Base-by-base conservation (phyloP, 2,888 invertebrate genomes). In the Globia sparganii region DNA sequence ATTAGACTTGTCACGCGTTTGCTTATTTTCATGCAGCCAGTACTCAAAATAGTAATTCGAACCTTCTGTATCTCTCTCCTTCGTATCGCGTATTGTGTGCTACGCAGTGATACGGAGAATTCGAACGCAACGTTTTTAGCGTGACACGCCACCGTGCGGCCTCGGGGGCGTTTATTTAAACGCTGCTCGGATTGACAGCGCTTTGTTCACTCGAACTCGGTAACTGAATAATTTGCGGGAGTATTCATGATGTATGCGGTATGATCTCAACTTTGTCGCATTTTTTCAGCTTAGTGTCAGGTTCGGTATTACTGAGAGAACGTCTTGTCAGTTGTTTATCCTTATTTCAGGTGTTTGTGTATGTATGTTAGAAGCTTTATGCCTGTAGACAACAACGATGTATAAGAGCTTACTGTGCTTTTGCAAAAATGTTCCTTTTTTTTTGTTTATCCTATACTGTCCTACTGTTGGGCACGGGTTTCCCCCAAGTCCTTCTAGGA, bases 131-230 rank as follows among this genome's bases (percentile, higher is more conserved):
- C 82, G 81, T 86, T 87, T 88, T 86, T 83, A 88, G 75, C 80
- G 80, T 72, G 68, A 68, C 77, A 75, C 72, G 75, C 80, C 72
- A 69, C 71, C 72, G 40, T 56, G 66, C 61, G 77, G 74, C 77
- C 79, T 75, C 67, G 62, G 81, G 78, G 84, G 62, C 83, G 73
- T 89, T 85, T 89, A 78, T 88, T 84, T 82, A 82, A 89, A 68
- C 84, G 76, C 75, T 64, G 78, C 72, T 79, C 66, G 65, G 85
- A 88, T 80, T 88, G 81, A 78, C 85, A 80, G 74, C 78, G 75
- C 80, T 77, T 80, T 76, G 74, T 74, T 64, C 77, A 49, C 53
- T 61, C 61, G 72, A 79, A 65, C 80, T 75, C 66, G 73, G 75
- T 80, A 77, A 64, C 80, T 83, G 74, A 84, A 88, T 87, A 78